Base-by-base conservation (phyloP, 2,797 vertebrate genomes). In the Periophthalmus magnuspinnatus region DNA sequence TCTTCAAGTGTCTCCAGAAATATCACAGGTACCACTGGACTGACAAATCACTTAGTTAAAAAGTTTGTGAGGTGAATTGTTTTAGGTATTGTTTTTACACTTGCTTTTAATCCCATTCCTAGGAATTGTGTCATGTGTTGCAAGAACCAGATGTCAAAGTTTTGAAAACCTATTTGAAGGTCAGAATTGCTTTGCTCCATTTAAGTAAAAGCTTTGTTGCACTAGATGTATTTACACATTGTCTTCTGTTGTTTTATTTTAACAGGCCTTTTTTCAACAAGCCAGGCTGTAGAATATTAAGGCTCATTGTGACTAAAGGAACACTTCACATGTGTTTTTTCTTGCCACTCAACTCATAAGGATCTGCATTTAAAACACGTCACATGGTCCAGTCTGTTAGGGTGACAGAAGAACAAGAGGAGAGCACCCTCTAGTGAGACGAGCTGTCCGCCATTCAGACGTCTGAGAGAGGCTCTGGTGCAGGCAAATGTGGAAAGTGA, bases 81-180 rank as follows among this genome's bases (percentile, higher is more conserved):
- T 59, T 33, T 16, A 17, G 10, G n/a, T 7, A 17, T 64, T 52
- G 11, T 21, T 66, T 41, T 36, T 36, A 52, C 6, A 16, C 50
- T 45, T 52, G 3, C 54, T 73, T 17, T 67, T 21, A 34, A 34
- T 70, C 5, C 55, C 34, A 21, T 67, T 21, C 52, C 24, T 64
- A 99, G 97, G 97, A 99, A 76, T 94, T 99, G 69, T 97, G 97
- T 92, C 97, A 98, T 81, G 96, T 97, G 24, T 94, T 99, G 82
- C 96, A 99, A 88, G 97, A 99, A 79, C 95, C 96, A 14, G 97
- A 99, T 84, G 84, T 94, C 80, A 99, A 99, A 91, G 95, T 99
- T 79, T 94, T 99, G 90, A 99, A 99, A 88, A 99, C 93, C 89
- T 99, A 99, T 93, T 94, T 99, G 77, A 99, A 99, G 97, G 97